Percentiles rank a stretch among this genome's conserved stretches.
phyloP scores from a whole-genome alignment of 2,888 invertebrate species.

The Chirona hameri region DNA sequence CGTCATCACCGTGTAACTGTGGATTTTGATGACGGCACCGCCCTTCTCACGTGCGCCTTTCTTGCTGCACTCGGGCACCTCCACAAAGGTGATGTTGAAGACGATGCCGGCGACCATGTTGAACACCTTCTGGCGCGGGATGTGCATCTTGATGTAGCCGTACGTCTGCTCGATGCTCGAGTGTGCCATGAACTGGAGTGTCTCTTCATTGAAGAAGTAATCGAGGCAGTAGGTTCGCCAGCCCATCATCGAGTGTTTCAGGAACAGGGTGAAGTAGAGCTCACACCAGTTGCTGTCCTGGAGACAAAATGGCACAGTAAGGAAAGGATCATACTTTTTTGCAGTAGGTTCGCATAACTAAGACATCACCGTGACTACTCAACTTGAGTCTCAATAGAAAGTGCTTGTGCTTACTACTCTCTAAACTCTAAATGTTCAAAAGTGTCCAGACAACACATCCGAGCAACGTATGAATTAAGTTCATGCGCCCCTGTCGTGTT shows the following conservation, averaged over 20 bases:
- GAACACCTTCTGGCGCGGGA: background rate
- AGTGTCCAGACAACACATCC: too few species aligned
- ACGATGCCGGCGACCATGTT: background rate
- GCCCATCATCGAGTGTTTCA: background rate
- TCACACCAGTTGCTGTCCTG: background rate
- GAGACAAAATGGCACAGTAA: background rate
- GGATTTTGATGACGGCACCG: too few species aligned
- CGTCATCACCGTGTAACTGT: background rate
- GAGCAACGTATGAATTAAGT: too few species aligned
- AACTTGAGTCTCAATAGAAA: too few species aligned
- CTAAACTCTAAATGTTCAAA: too few species aligned
- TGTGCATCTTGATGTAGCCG: background rate
- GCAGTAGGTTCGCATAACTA: too few species aligned
- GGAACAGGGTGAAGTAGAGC: background rate
- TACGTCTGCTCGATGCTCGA: background rate
- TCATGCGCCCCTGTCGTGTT: too few species aligned
- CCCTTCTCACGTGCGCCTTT: background rate
- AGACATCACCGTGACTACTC: too few species aligned
- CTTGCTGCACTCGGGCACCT: background rate
- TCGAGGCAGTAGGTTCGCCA: conserved; percentile 7
- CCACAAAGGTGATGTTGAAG: background rate
- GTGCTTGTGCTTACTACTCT: too few species aligned
- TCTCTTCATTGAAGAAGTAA: background rate
- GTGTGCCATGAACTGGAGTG: background rate
- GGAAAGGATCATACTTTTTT: too few species aligned